These are phyloP conservation scores for Apaloderma vittatum DNA, from an alignment of 2,113 vertebrate species.

Conservation along the genomic window DNA sequence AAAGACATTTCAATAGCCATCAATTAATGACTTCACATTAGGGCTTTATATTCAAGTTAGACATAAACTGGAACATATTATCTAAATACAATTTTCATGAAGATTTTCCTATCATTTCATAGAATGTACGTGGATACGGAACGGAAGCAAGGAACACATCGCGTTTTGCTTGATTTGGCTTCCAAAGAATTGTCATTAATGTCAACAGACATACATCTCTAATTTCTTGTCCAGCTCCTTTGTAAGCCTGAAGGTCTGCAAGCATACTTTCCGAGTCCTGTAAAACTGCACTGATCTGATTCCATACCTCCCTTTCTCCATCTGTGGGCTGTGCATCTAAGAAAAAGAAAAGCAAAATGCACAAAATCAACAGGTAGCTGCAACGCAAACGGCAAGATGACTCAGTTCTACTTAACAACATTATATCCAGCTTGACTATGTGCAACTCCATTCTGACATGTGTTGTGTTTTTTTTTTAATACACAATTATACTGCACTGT, in stretches of 20 bases:
- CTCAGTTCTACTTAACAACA: not conserved
- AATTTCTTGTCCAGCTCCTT: conserved; percentile 97
- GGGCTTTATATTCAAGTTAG: not conserved
- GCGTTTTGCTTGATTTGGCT: not conserved
- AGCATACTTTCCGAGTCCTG: conserved; percentile 97
- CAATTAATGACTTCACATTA: not conserved
- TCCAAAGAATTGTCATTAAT: not conserved
- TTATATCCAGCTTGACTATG: not conserved
- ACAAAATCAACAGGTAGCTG: not conserved
- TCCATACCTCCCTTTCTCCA: conserved; percentile 94
- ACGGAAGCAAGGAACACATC: not conserved
- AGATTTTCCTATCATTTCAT: not conserved
- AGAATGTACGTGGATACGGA: not conserved
- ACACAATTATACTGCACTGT: not conserved
- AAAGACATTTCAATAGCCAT: not conserved
- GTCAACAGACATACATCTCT: conserved; percentile 88
- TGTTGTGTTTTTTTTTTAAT: not conserved
- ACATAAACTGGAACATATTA: not conserved
- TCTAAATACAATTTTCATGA: not conserved
- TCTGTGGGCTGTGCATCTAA: conserved; percentile 97
- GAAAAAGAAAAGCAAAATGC: conserved; percentile 42
- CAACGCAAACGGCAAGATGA: not conserved
- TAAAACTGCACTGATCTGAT: conserved; percentile 95
- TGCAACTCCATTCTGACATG: not conserved
- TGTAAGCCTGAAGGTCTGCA: conserved; percentile 93